phyloP scores from a whole-genome alignment of 2,888 invertebrate genomes.

The Coremacera marginata region DNA sequence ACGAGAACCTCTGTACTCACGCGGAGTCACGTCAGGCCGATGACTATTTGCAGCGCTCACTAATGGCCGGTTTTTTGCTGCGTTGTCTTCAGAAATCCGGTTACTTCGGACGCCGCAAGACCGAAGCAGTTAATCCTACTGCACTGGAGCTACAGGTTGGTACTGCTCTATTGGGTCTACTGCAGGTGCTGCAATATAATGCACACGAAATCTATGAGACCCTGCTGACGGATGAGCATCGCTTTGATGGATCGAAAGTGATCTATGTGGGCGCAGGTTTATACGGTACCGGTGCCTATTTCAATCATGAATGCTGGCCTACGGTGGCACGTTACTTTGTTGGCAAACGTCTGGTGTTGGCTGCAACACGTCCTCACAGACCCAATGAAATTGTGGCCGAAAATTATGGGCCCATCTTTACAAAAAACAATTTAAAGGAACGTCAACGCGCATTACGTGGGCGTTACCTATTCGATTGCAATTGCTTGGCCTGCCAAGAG shows the following conservation, averaged over 20 bases:
- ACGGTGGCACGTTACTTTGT: constrained; percentile 83
- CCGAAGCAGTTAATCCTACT: constrained; percentile 69
- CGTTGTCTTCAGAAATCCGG: constrained; percentile 78
- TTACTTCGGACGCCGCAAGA: constrained; percentile 73
- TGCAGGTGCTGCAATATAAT: constrained; percentile 86
- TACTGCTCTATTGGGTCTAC: constrained; percentile 76
- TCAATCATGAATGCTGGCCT: constrained; percentile 88
- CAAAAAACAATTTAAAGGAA: constrained; percentile 71
- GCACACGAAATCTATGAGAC: constrained; percentile 87
- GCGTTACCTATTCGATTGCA: constrained; percentile 84
- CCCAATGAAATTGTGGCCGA: constrained; percentile 80
- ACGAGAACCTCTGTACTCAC: constrained; percentile 78
- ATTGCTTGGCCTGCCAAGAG: constrained; percentile 79
- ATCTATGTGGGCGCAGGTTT: constrained; percentile 74
- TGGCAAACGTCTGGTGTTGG: constrained; percentile 79
- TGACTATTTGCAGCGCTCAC: constrained; percentile 80
- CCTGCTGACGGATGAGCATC: constrained; percentile 71
- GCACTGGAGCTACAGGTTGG: constrained; percentile 74
- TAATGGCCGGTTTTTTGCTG: constrained; percentile 83
- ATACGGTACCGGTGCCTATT: constrained; percentile 82
- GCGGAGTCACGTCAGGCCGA: constrained; percentile 73
- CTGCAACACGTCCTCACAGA: constrained; percentile 76
- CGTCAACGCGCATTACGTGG: constrained; percentile 77
- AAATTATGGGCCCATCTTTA: constrained; percentile 87
- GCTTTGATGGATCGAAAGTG: constrained; percentile 65